These are phyloP conservation scores for Aptenodytes patagonicus DNA, from an alignment of 2,113 vertebrate genomes.

Conservation along the genomic window DNA sequence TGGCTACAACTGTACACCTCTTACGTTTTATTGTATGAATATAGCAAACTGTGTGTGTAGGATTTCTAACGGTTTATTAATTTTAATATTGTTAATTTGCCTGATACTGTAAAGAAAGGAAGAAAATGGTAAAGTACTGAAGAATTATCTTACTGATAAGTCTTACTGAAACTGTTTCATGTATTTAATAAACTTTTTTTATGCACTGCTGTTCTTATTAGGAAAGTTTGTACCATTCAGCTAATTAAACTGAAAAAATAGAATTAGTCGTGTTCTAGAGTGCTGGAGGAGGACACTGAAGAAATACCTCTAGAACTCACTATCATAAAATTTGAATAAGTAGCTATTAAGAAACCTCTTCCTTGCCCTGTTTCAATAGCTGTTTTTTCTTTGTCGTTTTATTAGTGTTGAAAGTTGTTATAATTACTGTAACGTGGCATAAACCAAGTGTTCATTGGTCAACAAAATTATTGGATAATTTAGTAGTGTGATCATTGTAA, in stretches of 20 bases:
- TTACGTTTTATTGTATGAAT: neutral
- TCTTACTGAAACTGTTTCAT: neutral
- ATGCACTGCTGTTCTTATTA: neutral
- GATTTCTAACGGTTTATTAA: neutral
- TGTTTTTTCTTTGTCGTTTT: neutral
- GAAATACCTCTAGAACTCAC: neutral
- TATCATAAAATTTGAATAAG: neutral
- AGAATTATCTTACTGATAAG: neutral
- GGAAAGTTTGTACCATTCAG: neutral
- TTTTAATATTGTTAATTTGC: neutral
- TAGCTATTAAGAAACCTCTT: neutral
- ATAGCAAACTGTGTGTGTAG: no score
- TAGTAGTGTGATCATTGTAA: neutral
- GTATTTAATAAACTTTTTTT: neutral
- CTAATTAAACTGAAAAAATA: neutral
- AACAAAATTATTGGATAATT: neutral
- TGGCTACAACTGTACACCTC: neutral
- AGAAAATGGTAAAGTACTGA: neutral
- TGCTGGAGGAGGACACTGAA: neutral
- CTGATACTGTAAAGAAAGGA: neutral
- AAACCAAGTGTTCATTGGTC: neutral
- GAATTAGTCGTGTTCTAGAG: neutral
- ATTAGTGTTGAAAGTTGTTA: neutral
- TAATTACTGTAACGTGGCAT: neutral
- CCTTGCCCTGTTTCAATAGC: neutral